Evolutionary conservation across 2,888 invertebrate genomes (phyloP), one percentile per base, ranked within the genome.

Genomic region (Portevinia maculata): DNA sequence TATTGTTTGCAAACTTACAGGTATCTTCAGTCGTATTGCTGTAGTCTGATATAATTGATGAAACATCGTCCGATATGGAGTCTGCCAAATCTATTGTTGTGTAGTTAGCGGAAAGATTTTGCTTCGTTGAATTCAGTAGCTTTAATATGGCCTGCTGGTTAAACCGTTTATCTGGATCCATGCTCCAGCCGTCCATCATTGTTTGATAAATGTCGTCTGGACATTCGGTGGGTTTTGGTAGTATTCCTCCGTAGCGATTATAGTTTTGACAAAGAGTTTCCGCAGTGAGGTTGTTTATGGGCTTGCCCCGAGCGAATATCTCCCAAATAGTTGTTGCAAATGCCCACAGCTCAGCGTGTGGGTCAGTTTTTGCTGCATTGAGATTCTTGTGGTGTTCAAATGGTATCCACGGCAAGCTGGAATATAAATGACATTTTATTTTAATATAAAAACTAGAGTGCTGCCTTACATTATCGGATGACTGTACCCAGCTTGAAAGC

Each of bases 311-410:
- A 0, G 95, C 94, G 91, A 98, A 98, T 86, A 98, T 95, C 90
- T 98, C 96, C 96, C 97, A 98, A 15, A 98, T 89, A 0, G 97
- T 97, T 3, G 98, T 98, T 0, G 96, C 97, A 88, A 96, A 95
- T 4, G 98, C 97, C 96, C 97, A 98, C 19, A 97, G 94, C 88
- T 98, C 98, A 9, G 96, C 95, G 62, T 94, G 92, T 0, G 93
- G 92, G 17, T 94, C 95, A 8, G 92, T 91, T 88, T 93, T 93
- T 11, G 95, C 95, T 15, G 79, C 91, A 87, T 93, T 93, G 87
- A 94, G 92, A 88, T 95, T 94, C 0, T 92, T 89, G 88, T 95
- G 95, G 88, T 94, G 95, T 89, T 98, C 97, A 8, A 95, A 94
- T 0, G 98, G 97, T 88, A 98, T 94, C 98, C 98, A 98, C 85